These are phyloP conservation scores for Zapornia atra DNA, from an alignment of 2,113 vertebrate genomes.

Conservation along the genomic window DNA sequence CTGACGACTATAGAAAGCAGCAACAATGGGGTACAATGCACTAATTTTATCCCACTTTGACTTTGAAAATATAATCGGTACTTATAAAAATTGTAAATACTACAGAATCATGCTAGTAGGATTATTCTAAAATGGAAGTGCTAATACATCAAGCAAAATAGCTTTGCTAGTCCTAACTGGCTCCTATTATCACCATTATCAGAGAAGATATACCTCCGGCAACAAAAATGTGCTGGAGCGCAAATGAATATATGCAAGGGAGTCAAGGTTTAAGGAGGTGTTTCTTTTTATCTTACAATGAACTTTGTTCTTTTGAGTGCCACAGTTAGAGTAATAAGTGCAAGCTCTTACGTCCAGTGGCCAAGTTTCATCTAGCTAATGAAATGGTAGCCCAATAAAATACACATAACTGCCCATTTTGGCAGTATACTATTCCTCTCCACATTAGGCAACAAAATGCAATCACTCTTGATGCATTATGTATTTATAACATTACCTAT, in stretches of 20 bases:
- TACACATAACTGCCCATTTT: background rate
- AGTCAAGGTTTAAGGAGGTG: constrained; percentile 27
- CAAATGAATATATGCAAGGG: constrained; percentile 42
- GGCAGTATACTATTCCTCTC: background rate
- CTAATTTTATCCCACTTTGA: constrained; percentile 81
- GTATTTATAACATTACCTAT: constrained; percentile 40
- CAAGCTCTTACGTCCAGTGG: background rate
- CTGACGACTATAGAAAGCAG: constrained; percentile 72
- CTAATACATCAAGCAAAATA: constrained; percentile 78
- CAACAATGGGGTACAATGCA: constrained; percentile 70
- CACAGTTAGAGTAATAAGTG: background rate
- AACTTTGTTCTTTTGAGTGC: constrained; percentile 10
- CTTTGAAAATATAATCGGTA: constrained; percentile 80
- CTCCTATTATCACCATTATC: constrained; percentile 73
- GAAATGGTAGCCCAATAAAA: background rate
- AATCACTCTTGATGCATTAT: background rate
- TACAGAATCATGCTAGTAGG: constrained; percentile 74
- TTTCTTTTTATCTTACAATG: background rate
- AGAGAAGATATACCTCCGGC: constrained; percentile 68
- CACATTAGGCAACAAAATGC: background rate
- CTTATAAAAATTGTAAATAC: constrained; percentile 80
- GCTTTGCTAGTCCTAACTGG: constrained; percentile 69
- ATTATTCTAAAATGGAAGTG: constrained; percentile 76
- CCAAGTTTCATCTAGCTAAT: background rate
- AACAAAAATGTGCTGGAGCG: constrained; percentile 58